Evolutionary conservation across 2,797 vertebrate species (phyloP).

Genomic region (Tympanoctomys barrerae): DNA sequence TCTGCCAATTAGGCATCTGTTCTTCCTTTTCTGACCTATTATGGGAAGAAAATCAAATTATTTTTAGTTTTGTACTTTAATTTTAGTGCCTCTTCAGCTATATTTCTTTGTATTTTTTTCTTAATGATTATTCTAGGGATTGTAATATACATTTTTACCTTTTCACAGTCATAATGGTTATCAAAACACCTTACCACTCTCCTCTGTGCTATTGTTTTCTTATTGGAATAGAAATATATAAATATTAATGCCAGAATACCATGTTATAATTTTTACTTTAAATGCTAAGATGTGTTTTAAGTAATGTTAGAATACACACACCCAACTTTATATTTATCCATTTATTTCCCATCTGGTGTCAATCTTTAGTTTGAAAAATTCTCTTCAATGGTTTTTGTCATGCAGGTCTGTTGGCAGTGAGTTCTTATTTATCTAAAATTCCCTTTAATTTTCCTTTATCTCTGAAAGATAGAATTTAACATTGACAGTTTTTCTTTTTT

Average conservation of each 20-base stretch:
- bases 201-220: background rate
- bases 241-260: background rate
- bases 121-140: background rate
- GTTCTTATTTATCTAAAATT: constrained; percentile 46
- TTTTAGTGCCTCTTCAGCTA: background rate
- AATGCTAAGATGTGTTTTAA: constrained; percentile 47
- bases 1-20: background rate
- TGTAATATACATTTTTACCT: background rate
- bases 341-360: constrained; percentile 35
- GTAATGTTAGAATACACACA: constrained; percentile 4
- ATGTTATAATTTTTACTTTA: constrained; percentile 48
- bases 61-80: constrained; percentile 59
- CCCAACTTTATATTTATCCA: background rate
- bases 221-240: background rate
- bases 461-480: constrained; percentile 48
- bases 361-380: constrained; percentile 47
- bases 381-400: constrained; percentile 26
- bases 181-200: background rate
- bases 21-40: constrained; percentile 43
- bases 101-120: background rate
- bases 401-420: background rate
- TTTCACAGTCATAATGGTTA: constrained; percentile 7
- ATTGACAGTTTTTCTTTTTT: background rate
- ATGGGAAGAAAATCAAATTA: constrained; percentile 39
- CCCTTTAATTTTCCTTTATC: constrained; percentile 17